Percentiles rank a stretch among this genome's conserved stretches.
phyloP scores from a whole-genome alignment of 2,113 vertebrate genomes.

The Oxygymnocypris stewartii region DNA sequence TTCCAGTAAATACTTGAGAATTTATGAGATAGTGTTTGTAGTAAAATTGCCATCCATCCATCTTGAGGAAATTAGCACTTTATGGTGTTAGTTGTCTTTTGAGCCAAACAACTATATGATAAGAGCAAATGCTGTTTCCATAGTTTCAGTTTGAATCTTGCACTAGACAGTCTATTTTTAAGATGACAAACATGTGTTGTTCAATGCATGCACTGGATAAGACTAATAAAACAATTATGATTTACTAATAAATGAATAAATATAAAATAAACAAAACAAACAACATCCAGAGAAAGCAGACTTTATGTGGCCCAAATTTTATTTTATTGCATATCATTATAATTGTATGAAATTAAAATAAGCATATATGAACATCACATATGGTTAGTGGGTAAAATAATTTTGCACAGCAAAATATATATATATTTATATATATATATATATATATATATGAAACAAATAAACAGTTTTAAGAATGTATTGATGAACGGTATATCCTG shows the following conservation, averaged over 20 bases:
- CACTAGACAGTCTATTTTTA: not conserved
- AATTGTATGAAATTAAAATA: constrained; percentile 87
- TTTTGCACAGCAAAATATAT: constrained; percentile 99
- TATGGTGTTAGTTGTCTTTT: not conserved
- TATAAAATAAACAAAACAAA: constrained; percentile 39
- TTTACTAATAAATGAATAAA: constrained; percentile 29
- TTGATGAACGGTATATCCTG: constrained; percentile 90
- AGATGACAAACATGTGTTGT: not conserved
- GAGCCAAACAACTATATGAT: constrained; percentile 13
- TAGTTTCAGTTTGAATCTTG: constrained; percentile 5
- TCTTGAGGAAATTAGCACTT: not conserved
- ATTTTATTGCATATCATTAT: constrained; percentile 82
- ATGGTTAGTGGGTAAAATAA: constrained; percentile 98
- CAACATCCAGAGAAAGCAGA: constrained; percentile 71
- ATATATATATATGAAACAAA: constrained; percentile 57
- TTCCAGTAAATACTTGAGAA: not conserved
- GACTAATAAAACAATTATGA: not conserved
- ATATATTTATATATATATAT: no score
- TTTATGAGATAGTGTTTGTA: not conserved
- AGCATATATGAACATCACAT: constrained; percentile 98
- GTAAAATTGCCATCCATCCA: not conserved
- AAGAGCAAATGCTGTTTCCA: not conserved
- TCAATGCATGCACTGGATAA: not conserved
- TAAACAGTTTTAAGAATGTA: constrained; percentile 86
- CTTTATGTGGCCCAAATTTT: constrained; percentile 71